A percentile compares a stretch with the other conserved stretches of the same genome.
These are phyloP conservation scores for Xestoiulus laeticollis DNA, from an alignment of 2,888 invertebrate species.

Conservation along the genomic window DNA sequence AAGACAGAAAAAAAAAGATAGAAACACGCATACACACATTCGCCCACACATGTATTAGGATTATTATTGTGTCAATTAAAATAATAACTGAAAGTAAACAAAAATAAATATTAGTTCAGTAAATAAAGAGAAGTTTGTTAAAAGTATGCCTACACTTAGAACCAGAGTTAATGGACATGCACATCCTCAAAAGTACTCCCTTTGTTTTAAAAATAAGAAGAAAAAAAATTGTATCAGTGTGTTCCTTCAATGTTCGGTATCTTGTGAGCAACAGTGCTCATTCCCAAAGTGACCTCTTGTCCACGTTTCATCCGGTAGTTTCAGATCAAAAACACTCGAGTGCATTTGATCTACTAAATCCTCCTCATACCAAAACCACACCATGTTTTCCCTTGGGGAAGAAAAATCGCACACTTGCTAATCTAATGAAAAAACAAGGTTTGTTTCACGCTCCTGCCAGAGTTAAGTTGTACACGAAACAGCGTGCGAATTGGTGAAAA, in stretches of 20 bases:
- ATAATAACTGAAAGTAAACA: constrained; percentile 36
- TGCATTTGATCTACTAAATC: not conserved
- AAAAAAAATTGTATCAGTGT: not conserved
- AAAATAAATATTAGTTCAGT: not conserved
- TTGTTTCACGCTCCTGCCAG: not conserved
- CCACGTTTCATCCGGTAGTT: not conserved
- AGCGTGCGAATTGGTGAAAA: not conserved
- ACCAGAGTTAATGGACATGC: not conserved
- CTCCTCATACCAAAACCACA: not conserved
- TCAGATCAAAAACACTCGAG: not conserved
- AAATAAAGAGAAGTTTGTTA: not conserved
- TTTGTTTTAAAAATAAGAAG: not conserved
- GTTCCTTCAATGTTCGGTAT: not conserved
- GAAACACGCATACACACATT: constrained; percentile 11
- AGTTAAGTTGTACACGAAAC: not conserved
- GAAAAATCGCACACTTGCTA: not conserved
- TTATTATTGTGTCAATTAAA: not conserved
- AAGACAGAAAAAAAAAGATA: not conserved
- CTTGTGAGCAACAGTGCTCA: not conserved
- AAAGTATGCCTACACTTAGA: not conserved
- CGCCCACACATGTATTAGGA: constrained; percentile 15
- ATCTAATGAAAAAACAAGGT: not conserved
- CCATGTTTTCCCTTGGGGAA: not conserved
- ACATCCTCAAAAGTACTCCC: not conserved
- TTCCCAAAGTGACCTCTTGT: not conserved